Evolutionary conservation across 2,113 vertebrate genomes (phyloP).

Genomic region (Pithys albifrons): DNA sequence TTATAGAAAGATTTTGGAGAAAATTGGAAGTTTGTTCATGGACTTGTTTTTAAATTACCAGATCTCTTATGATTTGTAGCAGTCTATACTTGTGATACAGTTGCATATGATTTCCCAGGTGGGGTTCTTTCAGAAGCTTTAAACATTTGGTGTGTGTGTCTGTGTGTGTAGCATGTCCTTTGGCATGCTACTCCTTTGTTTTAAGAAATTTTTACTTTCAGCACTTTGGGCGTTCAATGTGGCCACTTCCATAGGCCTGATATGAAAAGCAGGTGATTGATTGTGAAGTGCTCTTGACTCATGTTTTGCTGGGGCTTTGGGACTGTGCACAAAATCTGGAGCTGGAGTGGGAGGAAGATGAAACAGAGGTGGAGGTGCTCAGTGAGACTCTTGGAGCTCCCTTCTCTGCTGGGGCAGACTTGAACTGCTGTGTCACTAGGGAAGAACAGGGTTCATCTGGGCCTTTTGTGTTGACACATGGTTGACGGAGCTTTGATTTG

Average conservation of each 20-base stretch:
- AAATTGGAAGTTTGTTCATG: background rate
- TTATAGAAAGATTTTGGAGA: background rate
- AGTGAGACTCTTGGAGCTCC: background rate
- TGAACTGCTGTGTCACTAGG: background rate
- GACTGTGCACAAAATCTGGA: background rate
- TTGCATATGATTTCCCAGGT: background rate
- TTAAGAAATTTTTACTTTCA: background rate
- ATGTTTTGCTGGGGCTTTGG: accelerated
- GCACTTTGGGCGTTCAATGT: background rate
- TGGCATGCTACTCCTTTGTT: background rate
- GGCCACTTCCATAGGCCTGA: background rate
- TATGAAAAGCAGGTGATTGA: background rate
- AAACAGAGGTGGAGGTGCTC: background rate
- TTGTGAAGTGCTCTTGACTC: background rate
- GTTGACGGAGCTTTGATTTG: background rate
- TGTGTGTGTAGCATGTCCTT: background rate
- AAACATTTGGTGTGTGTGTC: background rate
- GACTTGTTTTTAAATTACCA: background rate
- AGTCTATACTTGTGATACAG: background rate
- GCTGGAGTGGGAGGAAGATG: background rate
- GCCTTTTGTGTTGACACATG: background rate
- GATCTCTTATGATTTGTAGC: background rate
- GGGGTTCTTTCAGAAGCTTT: background rate
- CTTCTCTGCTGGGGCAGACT: background rate
- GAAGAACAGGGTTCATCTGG: background rate